Percentiles rank a stretch among this genome's conserved stretches.
phyloP scores from a whole-genome alignment of 2,113 vertebrate genomes.

The Coreoperca whiteheadi region DNA sequence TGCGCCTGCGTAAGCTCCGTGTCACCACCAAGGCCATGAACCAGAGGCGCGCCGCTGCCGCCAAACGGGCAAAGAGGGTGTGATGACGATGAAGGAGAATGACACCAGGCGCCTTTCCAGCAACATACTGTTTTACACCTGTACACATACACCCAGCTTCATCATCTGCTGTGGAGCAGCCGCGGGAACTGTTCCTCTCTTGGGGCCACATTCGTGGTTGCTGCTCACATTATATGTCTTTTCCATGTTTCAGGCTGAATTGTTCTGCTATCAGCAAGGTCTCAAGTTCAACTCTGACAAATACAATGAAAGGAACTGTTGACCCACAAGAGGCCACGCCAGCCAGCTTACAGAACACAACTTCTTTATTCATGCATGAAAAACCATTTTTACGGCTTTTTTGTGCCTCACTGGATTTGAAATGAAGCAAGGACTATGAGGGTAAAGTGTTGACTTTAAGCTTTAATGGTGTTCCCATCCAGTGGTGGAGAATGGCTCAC shows the following conservation, averaged over 20 bases:
- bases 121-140: neutral
- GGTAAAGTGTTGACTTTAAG: neutral
- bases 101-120: neutral
- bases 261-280: neutral
- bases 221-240: neutral
- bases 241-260: neutral
- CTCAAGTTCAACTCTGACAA: neutral
- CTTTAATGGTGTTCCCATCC: neutral
- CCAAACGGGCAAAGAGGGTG: constrained; percentile 34
- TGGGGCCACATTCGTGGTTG: neutral
- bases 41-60: constrained; percentile 14
- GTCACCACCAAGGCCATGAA: constrained; percentile 71
- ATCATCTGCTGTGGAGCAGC: constrained; percentile 42
- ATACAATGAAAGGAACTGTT: neutral
- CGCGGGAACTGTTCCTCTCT: neutral
- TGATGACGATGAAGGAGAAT: neutral
- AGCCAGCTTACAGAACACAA: no score
- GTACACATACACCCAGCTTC: neutral
- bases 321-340: neutral
- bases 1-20: constrained; percentile 71
- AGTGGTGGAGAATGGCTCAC: no score
- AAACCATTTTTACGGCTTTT: no score
- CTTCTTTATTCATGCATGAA: no score
- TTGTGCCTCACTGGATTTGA: neutral
- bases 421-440: no score